These are phyloP conservation scores for Streblospio benedicti DNA, from an alignment of 1,140 invertebrate species.

Conservation along the genomic window DNA sequence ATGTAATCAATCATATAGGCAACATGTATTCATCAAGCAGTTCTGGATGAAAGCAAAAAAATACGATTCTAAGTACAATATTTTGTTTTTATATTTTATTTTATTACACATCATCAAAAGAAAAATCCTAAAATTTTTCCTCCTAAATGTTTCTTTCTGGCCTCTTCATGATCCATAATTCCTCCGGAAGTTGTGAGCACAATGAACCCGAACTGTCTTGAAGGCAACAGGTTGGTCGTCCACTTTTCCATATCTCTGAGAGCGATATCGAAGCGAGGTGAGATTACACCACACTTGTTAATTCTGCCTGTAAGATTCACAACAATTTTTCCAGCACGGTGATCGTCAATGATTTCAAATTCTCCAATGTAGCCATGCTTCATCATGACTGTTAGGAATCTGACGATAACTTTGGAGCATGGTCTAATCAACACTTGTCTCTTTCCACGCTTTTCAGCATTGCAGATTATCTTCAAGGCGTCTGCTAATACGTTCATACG, in stretches of 20 bases:
- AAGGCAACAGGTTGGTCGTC: slow-evolving; percentile 94
- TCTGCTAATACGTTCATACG: slow-evolving; percentile 99
- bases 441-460: slow-evolving; percentile 97
- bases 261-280: slow-evolving; percentile 83
- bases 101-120: too few species aligned
- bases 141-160: slow-evolving; percentile 97
- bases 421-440: slow-evolving; percentile 95
- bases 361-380: slow-evolving; percentile 99
- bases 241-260: slow-evolving; percentile 95
- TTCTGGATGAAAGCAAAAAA: too few species aligned
- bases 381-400: slow-evolving; percentile 99
- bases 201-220: slow-evolving; percentile 98
- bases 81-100: too few species aligned
- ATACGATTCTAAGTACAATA: too few species aligned
- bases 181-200: slow-evolving; percentile 97
- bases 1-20: too few species aligned
- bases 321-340: slow-evolving; percentile 96
- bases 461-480: slow-evolving; percentile 96
- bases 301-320: slow-evolving; percentile 96
- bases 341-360: slow-evolving; percentile 99
- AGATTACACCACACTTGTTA: slow-evolving; percentile 73
- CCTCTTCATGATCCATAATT: slow-evolving; percentile 99
- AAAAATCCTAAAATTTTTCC: slow-evolving; percentile 99
- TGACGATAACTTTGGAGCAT: slow-evolving; percentile 97
- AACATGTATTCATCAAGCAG: too few species aligned